Base-by-base conservation (phyloP, 2,113 vertebrate genomes). In the Nannospalax galili region DNA sequence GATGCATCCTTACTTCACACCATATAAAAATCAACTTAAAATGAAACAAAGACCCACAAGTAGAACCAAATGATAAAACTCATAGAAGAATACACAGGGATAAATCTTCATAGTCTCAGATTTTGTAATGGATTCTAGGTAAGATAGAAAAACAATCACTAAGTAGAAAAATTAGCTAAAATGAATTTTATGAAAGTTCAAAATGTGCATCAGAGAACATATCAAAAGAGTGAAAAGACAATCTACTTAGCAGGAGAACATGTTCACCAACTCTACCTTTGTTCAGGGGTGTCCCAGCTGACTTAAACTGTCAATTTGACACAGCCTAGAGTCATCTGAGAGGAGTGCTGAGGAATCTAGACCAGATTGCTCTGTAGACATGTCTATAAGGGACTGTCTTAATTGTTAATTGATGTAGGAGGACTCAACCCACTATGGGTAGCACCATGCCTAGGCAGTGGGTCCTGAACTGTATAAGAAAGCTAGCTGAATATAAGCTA, bases 131-230 rank as follows among this genome's bases (percentile, higher is more conserved):
- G 9, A 42, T 91, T 45, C 52, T 89, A 77, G 52, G 72, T 35
- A 64, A 22, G 17, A 62, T 14, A 64, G 9, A 22, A 77, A 92
- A 94, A 85, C 9, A 40, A 74, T 26, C 8, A 64, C 56, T 20
- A 87, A 88, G 17, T 64, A 1, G 35, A 74, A 81, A 67, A 82
- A 37, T 20, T n/a, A 82, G 82, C 32, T 65, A 20, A 81, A 84
- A 65, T 42, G 10, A 91, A 88, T 35, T 87, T 86, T 15, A 90
- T 82, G 7, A 85, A 88, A 91, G 92, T 75, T 56, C 80, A 84
- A 30, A 82, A 82, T 10, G 15, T 3, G 60, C 30, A 64, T 37
- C 7, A 42, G 40, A 42, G 58, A 64, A 20, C 15, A 40, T 17
- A 19, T 64, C 80, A 64, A 62, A 30, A 11, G 48, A 69, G 79